phyloP scores from a whole-genome alignment of 2,113 vertebrate genomes.

The Hiodon alosoides region DNA sequence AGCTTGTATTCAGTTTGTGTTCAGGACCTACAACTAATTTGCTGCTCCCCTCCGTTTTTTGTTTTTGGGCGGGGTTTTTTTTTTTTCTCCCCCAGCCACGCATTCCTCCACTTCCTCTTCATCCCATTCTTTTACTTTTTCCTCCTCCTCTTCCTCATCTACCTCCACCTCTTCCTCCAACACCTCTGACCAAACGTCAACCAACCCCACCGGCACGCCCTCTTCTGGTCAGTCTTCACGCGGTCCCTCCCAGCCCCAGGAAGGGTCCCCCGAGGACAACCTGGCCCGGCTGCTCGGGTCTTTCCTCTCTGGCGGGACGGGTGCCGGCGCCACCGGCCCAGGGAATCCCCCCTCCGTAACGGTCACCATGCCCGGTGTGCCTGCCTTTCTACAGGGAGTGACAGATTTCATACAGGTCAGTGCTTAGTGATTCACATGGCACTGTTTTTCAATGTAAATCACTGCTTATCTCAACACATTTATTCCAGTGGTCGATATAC shows the following conservation, averaged over 20 bases:
- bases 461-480: too few relatives aligned
- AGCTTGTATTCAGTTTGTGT: not conserved
- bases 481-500: too few relatives aligned
- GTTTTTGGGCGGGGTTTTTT: too few relatives aligned
- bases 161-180: conserved; percentile 42
- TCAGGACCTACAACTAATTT: not conserved
- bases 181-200: conserved; percentile 36
- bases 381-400: conserved; percentile 80
- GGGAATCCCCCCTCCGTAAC: conserved; percentile 70
- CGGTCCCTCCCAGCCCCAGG: conserved; percentile 43
- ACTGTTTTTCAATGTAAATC: too few relatives aligned
- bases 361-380: conserved; percentile 75
- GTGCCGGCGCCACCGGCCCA: conserved; percentile 42
- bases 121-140: conserved; percentile 38
- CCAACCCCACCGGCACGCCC: conserved; percentile 24
- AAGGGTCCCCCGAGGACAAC: conserved; percentile 48
- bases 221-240: conserved; percentile 13
- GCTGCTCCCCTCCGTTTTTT: not conserved
- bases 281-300: conserved; percentile 73
- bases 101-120: conserved; percentile 45
- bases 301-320: conserved; percentile 65
- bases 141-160: conserved; percentile 32
- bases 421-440: not conserved
- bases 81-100: conserved; percentile 31
- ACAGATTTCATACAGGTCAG: conserved; percentile 71